A percentile compares a stretch with the other conserved stretches of the same genome.
Conservation (phyloP, 2,888 invertebrate species). For the Imbricaverruca yamaguchii region DNA sequence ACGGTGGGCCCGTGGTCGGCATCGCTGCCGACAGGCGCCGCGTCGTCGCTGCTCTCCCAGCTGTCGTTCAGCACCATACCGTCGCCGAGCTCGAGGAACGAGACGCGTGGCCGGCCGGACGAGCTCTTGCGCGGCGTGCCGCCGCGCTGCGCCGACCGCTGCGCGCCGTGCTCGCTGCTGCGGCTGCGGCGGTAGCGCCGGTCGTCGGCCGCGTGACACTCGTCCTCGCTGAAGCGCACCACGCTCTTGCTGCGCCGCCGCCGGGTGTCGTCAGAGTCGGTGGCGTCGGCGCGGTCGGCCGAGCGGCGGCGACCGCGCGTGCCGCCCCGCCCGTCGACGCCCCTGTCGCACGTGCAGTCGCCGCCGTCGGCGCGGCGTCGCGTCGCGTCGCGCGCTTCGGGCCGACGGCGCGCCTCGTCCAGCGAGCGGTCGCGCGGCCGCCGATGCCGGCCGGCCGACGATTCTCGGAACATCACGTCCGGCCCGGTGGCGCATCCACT, state of each 20-base stretch:
- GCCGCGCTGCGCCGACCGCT: neutral
- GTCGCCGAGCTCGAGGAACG: conserved; percentile 13
- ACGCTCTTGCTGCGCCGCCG: conserved; percentile 19
- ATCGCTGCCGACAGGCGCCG: neutral
- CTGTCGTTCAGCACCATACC: neutral
- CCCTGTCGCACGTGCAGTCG: neutral
- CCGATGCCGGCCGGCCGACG: no score
- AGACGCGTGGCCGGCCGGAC: conserved; percentile 7
- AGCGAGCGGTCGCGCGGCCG: neutral
- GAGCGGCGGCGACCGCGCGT: neutral
- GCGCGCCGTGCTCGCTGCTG: neutral
- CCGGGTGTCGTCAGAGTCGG: neutral
- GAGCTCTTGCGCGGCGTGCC: neutral
- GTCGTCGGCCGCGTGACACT: neutral
- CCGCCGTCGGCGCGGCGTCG: neutral
- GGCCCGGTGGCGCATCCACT: neutral
- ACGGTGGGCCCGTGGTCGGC: neutral
- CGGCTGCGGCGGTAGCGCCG: neutral
- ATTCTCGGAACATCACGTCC: no score
- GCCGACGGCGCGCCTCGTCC: neutral
- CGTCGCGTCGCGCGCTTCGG: neutral
- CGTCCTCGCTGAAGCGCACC: neutral
- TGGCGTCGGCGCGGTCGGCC: neutral
- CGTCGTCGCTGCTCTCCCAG: conserved; percentile 11
- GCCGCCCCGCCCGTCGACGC: neutral